phyloP scores from a whole-genome alignment of 2,888 invertebrate species.

The Branchipolynoe longqiensis region DNA sequence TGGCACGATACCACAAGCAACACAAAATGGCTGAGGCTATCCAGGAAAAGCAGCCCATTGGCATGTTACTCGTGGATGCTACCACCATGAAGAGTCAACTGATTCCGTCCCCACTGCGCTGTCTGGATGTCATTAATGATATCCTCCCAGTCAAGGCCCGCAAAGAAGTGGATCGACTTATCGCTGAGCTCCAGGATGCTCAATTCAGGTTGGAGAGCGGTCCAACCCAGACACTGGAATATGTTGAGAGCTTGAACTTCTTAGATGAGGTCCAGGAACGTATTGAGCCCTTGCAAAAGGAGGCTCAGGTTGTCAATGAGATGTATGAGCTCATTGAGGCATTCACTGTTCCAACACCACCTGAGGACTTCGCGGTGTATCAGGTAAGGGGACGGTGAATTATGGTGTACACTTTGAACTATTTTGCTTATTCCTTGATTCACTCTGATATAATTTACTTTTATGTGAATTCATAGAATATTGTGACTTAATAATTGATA shows the following conservation, averaged over 20 bases:
- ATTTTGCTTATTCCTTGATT: too few species aligned
- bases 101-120: conserved; percentile 87
- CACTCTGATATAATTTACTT: too few species aligned
- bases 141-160: conserved; percentile 80
- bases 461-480: too few species aligned
- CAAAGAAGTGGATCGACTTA: conserved; percentile 79
- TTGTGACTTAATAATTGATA: too few species aligned
- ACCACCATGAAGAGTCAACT: conserved; percentile 88
- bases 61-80: conserved; percentile 88
- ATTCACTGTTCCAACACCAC: conserved; percentile 87
- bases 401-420: too few species aligned
- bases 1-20: conserved; percentile 88
- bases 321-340: conserved; percentile 92
- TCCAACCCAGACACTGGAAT: conserved; percentile 88
- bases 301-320: conserved; percentile 90
- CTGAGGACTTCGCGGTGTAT: conserved; percentile 85
- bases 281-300: conserved; percentile 87
- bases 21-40: conserved; percentile 87
- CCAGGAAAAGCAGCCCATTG: conserved; percentile 87
- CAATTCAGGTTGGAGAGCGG: conserved; percentile 86
- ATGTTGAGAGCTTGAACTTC: conserved; percentile 88
- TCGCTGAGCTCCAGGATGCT: conserved; percentile 86
- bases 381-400: conserved; percentile 78
- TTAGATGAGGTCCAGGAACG: conserved; percentile 86
- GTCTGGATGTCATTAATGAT: conserved; percentile 84